Evolutionary conservation across 2,113 vertebrate genomes (phyloP).

Genomic region (Nipponia nippon): DNA sequence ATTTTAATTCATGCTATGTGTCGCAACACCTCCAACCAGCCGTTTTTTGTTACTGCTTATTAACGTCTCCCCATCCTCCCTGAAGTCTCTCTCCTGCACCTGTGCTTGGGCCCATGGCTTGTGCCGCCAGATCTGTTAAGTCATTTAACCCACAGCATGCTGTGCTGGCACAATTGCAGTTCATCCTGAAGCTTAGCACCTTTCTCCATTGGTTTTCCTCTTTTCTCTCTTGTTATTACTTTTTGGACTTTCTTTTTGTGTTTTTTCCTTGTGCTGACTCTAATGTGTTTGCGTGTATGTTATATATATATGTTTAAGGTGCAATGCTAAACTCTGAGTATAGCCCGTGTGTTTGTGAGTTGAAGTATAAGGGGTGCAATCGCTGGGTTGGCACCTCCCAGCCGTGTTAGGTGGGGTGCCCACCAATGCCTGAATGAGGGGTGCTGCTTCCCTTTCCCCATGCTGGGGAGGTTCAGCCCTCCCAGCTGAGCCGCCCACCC

Average conservation of each 20-base stretch:
- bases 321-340: neutral
- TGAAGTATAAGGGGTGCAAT: neutral
- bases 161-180: fast-evolving
- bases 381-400: neutral
- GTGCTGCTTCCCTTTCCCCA: neutral
- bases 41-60: neutral
- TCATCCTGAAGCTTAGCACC: neutral
- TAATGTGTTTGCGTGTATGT: neutral
- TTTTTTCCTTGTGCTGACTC: neutral
- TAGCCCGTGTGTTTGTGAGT: neutral
- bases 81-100: neutral
- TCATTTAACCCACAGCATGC: fast-evolving
- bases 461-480: neutral
- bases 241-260: neutral
- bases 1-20: neutral
- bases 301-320: neutral
- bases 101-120: neutral
- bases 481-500: neutral
- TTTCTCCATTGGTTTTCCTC: neutral
- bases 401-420: fast-evolving
- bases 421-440: neutral
- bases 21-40: neutral
- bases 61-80: neutral
- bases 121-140: neutral
- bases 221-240: neutral